Conservation (phyloP, 2,113 vertebrate species). For the Callipepla squamata region DNA sequence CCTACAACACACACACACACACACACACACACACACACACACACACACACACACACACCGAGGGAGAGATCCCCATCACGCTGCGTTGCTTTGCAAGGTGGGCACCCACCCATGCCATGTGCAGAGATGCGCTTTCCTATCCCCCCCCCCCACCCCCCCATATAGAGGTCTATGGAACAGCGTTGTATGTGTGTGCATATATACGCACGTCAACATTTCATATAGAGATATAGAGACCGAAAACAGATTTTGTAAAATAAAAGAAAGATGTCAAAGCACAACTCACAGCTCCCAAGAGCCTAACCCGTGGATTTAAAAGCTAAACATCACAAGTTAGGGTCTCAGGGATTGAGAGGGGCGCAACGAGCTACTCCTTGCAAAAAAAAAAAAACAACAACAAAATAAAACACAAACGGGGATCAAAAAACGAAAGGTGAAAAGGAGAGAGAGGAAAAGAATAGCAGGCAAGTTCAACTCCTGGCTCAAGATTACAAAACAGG, state of each 20-base stretch:
- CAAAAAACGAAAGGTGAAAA: conserved; percentile 46
- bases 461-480: conserved; percentile 66
- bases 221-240: neutral
- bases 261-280: conserved; percentile 87
- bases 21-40: neutral
- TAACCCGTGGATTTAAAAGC: conserved; percentile 99
- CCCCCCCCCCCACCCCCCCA: neutral
- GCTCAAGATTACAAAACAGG: conserved; percentile 62
- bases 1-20: conserved; percentile 46
- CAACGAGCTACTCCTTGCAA: conserved; percentile 73
- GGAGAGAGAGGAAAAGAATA: conserved; percentile 68
- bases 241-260: conserved; percentile 38
- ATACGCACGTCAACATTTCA: neutral
- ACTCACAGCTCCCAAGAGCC: conserved; percentile 99
- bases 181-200: conserved; percentile 37
- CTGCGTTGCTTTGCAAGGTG: conserved; percentile 6
- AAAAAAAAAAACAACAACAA: conserved; percentile 10
- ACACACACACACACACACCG: neutral
- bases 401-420: neutral
- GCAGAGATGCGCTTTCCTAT: conserved; percentile 53
- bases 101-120: conserved; percentile 51
- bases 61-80: neutral
- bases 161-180: neutral
- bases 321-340: conserved; percentile 99
- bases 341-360: conserved; percentile 99